Evolutionary conservation across 2,113 vertebrate species (phyloP).

Genomic region (Anhinga rufa): DNA sequence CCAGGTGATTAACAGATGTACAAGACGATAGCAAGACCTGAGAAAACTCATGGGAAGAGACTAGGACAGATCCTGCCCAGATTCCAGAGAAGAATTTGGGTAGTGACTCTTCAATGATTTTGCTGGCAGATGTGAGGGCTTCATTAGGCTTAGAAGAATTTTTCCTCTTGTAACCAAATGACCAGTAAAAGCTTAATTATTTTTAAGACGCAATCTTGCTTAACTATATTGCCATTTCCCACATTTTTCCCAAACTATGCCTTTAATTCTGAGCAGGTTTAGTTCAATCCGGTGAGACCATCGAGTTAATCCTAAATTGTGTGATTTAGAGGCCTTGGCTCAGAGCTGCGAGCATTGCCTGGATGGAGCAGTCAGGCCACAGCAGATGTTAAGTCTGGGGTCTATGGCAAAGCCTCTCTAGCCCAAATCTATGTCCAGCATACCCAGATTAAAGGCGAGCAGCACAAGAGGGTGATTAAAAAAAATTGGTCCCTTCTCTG

Average conservation of each 20-base stretch:
- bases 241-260: neutral
- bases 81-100: neutral
- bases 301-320: neutral
- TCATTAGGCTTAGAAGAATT: neutral
- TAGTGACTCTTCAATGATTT: neutral
- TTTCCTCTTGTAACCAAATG: neutral
- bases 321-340: neutral
- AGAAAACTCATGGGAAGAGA: neutral
- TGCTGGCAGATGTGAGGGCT: neutral
- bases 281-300: neutral
- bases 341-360: neutral
- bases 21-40: neutral
- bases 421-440: neutral
- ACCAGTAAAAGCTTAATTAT: neutral
- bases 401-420: neutral
- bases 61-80: neutral
- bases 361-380: neutral
- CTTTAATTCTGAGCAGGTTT: neutral
- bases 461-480: neutral
- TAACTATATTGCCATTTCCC: neutral
- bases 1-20: neutral
- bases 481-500: neutral
- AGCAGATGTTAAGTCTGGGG: neutral
- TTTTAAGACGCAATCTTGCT: neutral
- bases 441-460: neutral